Evolutionary conservation across 2,113 vertebrate species (phyloP), one percentile per base, ranked within the genome.

Genomic region (Numida meleagris): DNA sequence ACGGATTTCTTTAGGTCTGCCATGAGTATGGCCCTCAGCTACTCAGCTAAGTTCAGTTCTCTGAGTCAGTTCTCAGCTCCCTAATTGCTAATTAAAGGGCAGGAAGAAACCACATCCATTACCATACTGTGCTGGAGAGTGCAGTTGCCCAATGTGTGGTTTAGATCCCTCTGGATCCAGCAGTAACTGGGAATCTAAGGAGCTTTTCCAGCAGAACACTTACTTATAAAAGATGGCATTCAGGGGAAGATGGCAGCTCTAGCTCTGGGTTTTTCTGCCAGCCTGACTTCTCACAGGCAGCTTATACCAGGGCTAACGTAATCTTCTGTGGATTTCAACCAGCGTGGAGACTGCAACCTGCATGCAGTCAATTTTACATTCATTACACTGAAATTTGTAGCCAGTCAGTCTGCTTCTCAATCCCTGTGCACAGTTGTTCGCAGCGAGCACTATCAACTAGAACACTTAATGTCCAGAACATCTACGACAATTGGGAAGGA

Each of bases 121-220:
- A 70, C 40, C 62, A 50, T 15, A 5, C 25, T 24, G 38, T 0
- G 1, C 9, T 46, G 45, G 45, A 29, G 13, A 5, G 31, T 51
- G 48, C 55, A n/a, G 8, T 2, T 83, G 25, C 25, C 48, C 73
- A 50, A 5, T 5, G 1, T 43, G 8, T 10, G 7, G 0, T 25
- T 33, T 2, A 40, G 27, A 12, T 61, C 34, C 6, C 33, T 80
- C 24, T 53, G 55, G 24, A 40, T 91, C 31, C 18, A 62, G 63
- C 48, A 65, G 18, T 12, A 10, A 16, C 4, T 63, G 38, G 16
- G 19, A 57, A 33, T 19, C 59, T 38, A 57, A 42, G 58, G 12
- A 66, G 5, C 53, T 18, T 40, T 91, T 46, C 11, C 25, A 73
- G 36, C 50, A 59, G 12, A 21, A n/a, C 58, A 38, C 4, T 1